Percentiles rank a stretch among this genome's conserved stretches.
phyloP scores from a whole-genome alignment of 2,113 vertebrate species.

The Malurus alboscapulatus region DNA sequence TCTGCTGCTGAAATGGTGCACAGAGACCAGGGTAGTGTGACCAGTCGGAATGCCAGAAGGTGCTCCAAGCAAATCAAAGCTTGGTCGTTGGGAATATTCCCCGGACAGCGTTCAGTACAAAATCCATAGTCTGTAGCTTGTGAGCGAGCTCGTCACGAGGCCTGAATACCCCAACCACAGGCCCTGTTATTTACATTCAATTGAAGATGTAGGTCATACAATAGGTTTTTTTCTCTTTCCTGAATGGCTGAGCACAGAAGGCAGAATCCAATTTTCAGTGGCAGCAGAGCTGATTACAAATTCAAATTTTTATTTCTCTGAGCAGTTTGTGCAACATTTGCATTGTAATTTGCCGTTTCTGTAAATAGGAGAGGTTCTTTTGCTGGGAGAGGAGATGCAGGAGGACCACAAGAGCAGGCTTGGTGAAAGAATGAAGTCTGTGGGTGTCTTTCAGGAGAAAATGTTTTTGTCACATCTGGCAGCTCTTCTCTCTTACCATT shows the following conservation, averaged over 20 bases:
- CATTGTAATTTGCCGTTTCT: slow-evolving; percentile 5
- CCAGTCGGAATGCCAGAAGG: background rate
- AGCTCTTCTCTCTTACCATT: background rate
- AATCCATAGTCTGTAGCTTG: background rate
- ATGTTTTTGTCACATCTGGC: background rate
- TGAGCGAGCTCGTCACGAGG: background rate
- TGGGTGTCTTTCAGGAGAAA: background rate
- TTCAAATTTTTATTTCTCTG: slow-evolving; percentile 22
- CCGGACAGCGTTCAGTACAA: background rate
- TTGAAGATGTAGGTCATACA: slow-evolving; percentile 48
- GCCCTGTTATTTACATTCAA: slow-evolving; percentile 43
- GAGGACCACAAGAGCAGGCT: background rate
- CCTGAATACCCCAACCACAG: background rate
- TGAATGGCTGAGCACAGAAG: background rate
- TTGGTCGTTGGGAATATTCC: rapidly evolving
- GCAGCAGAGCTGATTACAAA: slow-evolving; percentile 22
- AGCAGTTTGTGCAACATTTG: slow-evolving; percentile 9
- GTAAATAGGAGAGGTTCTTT: background rate
- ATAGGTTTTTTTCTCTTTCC: background rate
- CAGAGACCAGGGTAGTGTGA: background rate
- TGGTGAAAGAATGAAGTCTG: background rate
- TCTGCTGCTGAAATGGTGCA: background rate
- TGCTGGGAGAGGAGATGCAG: background rate
- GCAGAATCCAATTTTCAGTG: slow-evolving; percentile 37
- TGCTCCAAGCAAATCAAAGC: background rate